Evolutionary conservation across 2,797 vertebrate genomes (phyloP).

Genomic region (Pseudomugil tenellus): DNA sequence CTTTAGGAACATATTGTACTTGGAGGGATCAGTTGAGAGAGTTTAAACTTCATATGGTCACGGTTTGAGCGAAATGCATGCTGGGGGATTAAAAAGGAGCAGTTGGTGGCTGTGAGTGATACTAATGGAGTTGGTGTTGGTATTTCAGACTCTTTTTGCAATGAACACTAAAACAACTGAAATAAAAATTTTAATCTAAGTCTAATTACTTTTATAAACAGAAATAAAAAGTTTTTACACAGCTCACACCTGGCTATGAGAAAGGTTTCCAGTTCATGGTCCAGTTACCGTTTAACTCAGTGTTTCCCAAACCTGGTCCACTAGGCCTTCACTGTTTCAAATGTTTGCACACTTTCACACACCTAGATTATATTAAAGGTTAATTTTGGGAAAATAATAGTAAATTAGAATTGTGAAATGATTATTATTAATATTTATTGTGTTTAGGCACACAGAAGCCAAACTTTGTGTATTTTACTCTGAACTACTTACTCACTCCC

Average conservation of each 20-base stretch:
- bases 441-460: background rate
- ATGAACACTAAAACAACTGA: background rate
- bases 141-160: background rate
- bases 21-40: conserved; percentile 52
- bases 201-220: background rate
- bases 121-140: conserved; percentile 10
- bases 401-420: too few species aligned
- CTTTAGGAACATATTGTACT: conserved; percentile 61
- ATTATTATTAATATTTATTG: background rate
- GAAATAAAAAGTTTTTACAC: background rate
- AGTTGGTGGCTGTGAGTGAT: conserved; percentile 28
- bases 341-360: too few species aligned
- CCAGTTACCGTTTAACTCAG: background rate
- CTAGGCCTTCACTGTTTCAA: too few species aligned
- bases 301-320: too few species aligned
- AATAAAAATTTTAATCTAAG: background rate
- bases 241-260: background rate
- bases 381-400: too few species aligned
- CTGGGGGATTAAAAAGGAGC: conserved; percentile 47
- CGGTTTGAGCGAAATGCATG: conserved; percentile 51
- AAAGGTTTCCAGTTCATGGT: background rate
- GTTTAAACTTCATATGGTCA: conserved; percentile 54
- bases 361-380: too few species aligned
- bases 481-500: background rate
- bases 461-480: background rate